Percentiles rank a stretch among this genome's conserved stretches.
Evolutionary conservation across 2,113 vertebrate species (phyloP).

Genomic region (Mesocricetus auratus): DNA sequence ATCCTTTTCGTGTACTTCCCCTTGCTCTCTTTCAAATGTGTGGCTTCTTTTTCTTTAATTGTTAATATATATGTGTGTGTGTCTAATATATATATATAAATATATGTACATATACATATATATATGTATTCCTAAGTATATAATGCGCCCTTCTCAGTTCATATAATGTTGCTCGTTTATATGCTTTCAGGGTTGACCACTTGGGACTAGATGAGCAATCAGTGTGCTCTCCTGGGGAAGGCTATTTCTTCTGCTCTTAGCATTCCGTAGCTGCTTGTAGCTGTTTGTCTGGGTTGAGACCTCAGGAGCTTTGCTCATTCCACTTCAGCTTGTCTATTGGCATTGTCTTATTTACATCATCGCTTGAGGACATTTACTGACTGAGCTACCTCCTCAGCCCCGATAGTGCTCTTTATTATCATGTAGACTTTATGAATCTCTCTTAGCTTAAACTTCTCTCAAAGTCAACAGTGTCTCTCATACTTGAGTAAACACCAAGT

Average conservation of each 20-base stretch:
- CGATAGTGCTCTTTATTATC: neutral
- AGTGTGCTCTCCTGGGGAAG: neutral
- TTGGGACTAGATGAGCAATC: neutral
- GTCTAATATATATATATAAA: too few relatives aligned
- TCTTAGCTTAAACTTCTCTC: conserved; percentile 22
- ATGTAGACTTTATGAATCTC: conserved; percentile 41
- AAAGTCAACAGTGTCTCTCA: conserved; percentile 8
- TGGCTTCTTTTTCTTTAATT: neutral
- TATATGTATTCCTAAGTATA: neutral
- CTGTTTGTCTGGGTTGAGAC: neutral
- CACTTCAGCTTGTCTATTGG: neutral
- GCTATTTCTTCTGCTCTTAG: neutral
- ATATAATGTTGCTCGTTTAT: neutral
- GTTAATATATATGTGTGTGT: neutral
- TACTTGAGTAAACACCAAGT: neutral
- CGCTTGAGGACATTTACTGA: neutral
- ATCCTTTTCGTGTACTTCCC: neutral
- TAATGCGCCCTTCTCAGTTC: neutral
- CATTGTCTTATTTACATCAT: neutral
- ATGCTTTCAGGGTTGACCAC: neutral
- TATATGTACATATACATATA: neutral
- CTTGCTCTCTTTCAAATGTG: neutral
- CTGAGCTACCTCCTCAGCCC: neutral
- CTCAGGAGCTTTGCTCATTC: neutral
- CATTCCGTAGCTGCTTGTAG: neutral